These are phyloP conservation scores for Cryptophagus acutangulus DNA, from an alignment of 2,888 invertebrate species.

Conservation along the genomic window DNA sequence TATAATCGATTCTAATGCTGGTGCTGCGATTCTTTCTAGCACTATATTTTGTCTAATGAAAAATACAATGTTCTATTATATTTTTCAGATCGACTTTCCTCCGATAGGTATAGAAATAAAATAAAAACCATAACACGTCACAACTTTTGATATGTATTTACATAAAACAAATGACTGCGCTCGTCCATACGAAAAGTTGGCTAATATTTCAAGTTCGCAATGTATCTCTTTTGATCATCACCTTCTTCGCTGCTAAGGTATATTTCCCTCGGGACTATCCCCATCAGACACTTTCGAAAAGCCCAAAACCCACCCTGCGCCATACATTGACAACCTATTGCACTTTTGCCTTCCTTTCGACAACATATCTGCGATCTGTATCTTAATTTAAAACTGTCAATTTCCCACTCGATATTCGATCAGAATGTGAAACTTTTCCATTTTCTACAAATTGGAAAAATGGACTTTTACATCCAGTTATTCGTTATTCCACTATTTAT, in stretches of 20 bases:
- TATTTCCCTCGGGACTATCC: conserved; percentile 48
- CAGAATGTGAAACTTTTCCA: background rate
- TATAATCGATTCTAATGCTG: too few species aligned
- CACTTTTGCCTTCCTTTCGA: conserved; percentile 36
- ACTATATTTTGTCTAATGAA: too few species aligned
- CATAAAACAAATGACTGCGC: conserved; percentile 51
- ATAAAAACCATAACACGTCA: background rate
- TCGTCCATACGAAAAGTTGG: conserved; percentile 51
- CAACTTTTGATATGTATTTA: conserved; percentile 47
- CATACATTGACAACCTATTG: conserved; percentile 37
- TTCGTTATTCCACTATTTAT: too few species aligned
- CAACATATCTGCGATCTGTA: conserved; percentile 36
- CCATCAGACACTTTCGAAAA: too few species aligned
- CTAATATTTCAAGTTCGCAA: conserved; percentile 46
- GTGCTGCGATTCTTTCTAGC: too few species aligned
- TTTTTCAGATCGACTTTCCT: background rate
- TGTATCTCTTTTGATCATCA: conserved; percentile 36
- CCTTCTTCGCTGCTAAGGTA: conserved; percentile 42
- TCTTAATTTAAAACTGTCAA: conserved; percentile 43
- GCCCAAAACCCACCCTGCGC: conserved; percentile 15
- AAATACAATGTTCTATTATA: background rate
- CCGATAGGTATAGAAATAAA: background rate
- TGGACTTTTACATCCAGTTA: too few species aligned
- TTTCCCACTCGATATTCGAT: conserved; percentile 19
- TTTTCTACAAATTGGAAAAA: too few species aligned